These are phyloP conservation scores for Euleptes europaea DNA, from an alignment of 2,113 vertebrate genomes.

Conservation along the genomic window DNA sequence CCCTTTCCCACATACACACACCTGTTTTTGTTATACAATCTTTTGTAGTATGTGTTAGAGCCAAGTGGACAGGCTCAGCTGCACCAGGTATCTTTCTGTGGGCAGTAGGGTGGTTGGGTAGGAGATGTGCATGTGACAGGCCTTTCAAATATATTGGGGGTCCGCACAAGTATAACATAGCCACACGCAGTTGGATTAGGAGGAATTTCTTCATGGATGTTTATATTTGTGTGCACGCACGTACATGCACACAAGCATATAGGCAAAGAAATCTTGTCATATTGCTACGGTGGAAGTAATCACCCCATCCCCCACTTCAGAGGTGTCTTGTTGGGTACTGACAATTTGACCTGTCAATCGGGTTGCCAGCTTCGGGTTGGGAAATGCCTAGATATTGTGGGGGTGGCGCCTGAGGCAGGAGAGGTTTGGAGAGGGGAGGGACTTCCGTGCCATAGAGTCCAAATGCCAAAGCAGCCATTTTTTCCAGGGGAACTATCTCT, in stretches of 20 bases:
- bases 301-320: too few relatives aligned
- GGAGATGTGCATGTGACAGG: background rate
- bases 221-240: background rate
- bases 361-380: too few relatives aligned
- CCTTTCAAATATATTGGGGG: background rate
- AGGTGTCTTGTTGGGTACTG: background rate
- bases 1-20: background rate
- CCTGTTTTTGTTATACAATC: background rate
- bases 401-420: too few relatives aligned
- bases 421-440: too few relatives aligned
- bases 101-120: background rate
- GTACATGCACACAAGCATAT: background rate
- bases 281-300: background rate
- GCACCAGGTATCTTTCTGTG: background rate
- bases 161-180: background rate
- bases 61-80: background rate
- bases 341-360: background rate
- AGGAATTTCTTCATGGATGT: background rate
- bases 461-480: too few relatives aligned
- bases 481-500: too few relatives aligned
- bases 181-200: background rate
- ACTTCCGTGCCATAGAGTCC: too few relatives aligned
- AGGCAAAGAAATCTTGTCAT: background rate
- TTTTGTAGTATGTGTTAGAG: background rate
- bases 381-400: too few relatives aligned